Evolutionary conservation across 1,140 invertebrate genomes (phyloP).

Genomic region (Forficula auricularia): DNA sequence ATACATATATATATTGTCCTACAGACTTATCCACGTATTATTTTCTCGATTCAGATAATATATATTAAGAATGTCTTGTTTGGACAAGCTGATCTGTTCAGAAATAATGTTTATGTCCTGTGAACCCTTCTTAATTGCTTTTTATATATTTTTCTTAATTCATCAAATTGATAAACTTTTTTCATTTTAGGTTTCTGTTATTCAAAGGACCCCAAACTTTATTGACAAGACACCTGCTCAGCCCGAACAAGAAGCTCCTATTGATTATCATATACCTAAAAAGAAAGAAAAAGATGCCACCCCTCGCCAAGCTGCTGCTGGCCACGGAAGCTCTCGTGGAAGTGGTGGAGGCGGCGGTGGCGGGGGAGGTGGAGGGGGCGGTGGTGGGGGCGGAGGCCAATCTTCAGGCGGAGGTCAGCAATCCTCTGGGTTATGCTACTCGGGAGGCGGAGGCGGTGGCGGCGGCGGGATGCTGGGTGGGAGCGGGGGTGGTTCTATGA

Average conservation of each 20-base stretch:
- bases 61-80: no score
- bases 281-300: conserved; percentile 26
- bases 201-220: conserved; percentile 53
- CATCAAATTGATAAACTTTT: no score
- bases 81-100: no score
- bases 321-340: conserved; percentile 45
- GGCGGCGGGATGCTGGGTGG: conserved; percentile 41
- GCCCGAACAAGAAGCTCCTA: conserved; percentile 59
- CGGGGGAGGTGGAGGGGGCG: conserved; percentile 24
- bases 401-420: conserved; percentile 27
- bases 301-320: conserved; percentile 43
- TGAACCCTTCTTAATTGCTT: no score
- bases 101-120: no score
- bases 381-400: conserved; percentile 16
- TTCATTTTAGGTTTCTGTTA: conserved; percentile 51
- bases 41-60: no score
- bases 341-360: conserved; percentile 27
- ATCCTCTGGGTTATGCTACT: conserved; percentile 25
- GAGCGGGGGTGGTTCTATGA: conserved; percentile 46
- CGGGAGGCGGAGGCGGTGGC: conserved; percentile 26
- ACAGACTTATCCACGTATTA: no score
- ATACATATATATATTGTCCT: no score
- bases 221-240: conserved; percentile 9
- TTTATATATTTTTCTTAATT: no score
- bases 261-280: conserved; percentile 73